A percentile compares a stretch with the other conserved stretches of the same genome.
These are phyloP conservation scores for Neotoma lepida DNA, from an alignment of 2,113 vertebrate species.

Conservation along the genomic window DNA sequence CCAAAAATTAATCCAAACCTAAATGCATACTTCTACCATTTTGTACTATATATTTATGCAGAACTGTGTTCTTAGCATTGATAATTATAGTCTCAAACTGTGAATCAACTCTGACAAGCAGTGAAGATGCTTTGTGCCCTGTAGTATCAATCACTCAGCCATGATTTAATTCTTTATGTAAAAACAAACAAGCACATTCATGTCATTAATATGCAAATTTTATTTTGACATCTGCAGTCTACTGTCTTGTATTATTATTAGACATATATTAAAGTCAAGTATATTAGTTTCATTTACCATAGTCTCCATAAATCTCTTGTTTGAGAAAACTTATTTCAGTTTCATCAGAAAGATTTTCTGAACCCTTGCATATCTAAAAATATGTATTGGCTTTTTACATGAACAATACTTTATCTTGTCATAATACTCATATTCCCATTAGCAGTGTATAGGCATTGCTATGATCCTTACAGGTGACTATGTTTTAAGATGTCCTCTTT, in stretches of 20 bases:
- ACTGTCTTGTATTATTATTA: constrained; percentile 15
- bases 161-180: not conserved
- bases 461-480: not conserved
- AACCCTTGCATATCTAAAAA: constrained; percentile 32
- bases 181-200: not conserved
- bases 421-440: not conserved
- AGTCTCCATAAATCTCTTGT: not conserved
- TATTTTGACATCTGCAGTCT: not conserved
- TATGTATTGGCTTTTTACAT: constrained; percentile 15
- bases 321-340: constrained; percentile 56
- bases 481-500: not conserved
- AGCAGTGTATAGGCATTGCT: not conserved
- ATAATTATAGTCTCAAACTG: not conserved
- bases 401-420: constrained; percentile 37
- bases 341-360: constrained; percentile 22
- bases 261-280: constrained; percentile 8
- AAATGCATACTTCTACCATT: not conserved
- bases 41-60: not conserved
- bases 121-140: not conserved
- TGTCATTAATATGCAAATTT: not conserved
- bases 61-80: not conserved
- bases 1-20: not conserved
- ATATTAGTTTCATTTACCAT: constrained; percentile 11
- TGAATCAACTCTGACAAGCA: not conserved
- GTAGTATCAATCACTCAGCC: not conserved